These are phyloP conservation scores for Tupaia chinensis DNA, from an alignment of 2,113 vertebrate genomes.

Conservation along the genomic window DNA sequence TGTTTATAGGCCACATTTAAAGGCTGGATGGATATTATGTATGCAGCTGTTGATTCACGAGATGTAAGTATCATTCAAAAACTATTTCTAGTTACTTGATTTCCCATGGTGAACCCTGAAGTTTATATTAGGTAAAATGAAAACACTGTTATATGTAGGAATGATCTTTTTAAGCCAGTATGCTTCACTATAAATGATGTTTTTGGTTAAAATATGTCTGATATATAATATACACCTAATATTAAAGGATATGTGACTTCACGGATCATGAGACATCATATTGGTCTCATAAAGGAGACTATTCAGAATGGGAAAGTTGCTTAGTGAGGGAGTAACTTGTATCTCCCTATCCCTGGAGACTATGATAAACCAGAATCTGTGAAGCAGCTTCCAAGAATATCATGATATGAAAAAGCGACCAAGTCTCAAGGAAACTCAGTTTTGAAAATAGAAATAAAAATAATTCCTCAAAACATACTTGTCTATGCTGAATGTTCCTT, in stretches of 20 bases:
- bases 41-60: constrained; percentile 95
- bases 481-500: constrained; percentile 43
- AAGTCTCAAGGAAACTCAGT: constrained; percentile 30
- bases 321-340: neutral
- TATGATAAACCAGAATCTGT: neutral
- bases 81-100: constrained; percentile 47
- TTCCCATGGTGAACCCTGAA: neutral
- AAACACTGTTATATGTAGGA: neutral
- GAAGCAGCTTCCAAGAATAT: constrained; percentile 41
- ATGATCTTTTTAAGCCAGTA: neutral
- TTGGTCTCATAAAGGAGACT: neutral
- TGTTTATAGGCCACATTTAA: constrained; percentile 96
- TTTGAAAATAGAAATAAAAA: constrained; percentile 65
- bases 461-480: neutral
- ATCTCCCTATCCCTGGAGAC: neutral
- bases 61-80: constrained; percentile 85
- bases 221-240: neutral
- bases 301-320: neutral
- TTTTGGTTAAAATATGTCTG: constrained; percentile 23
- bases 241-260: neutral
- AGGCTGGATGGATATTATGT: constrained; percentile 99
- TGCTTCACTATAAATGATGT: neutral
- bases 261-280: neutral
- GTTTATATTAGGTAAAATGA: neutral
- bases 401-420: constrained; percentile 27